A percentile compares a stretch with the other conserved stretches of the same genome.
Conservation (phyloP, 2,797 vertebrate species). For the Lepus oiostolus region DNA sequence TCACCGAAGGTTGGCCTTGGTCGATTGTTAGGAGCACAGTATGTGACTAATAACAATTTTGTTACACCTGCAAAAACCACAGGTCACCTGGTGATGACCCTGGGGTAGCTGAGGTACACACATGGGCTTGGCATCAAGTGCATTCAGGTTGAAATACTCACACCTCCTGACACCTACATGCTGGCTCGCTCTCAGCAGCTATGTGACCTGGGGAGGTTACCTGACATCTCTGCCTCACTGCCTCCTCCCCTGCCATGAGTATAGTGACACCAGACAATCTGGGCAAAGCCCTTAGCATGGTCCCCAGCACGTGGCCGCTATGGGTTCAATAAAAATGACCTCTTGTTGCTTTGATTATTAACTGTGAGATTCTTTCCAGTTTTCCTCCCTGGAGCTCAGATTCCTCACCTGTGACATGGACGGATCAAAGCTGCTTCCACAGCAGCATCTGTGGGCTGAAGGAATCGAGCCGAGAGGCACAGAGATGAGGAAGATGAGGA, state of each 20-base stretch:
- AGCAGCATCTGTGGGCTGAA: background rate
- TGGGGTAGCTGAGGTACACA: too few relatives aligned
- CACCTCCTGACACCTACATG: background rate
- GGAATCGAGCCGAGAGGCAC: background rate
- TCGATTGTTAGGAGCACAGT: background rate
- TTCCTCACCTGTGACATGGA: background rate
- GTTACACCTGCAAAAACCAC: background rate
- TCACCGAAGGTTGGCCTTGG: background rate
- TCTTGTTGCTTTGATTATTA: background rate
- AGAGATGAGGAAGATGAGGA: too few relatives aligned
- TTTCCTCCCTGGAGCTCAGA: constrained; percentile 20
- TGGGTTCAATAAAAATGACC: background rate
- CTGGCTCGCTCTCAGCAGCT: background rate
- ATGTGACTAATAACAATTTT: background rate
- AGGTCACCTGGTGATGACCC: background rate
- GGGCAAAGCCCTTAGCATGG: background rate
- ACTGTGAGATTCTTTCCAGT: background rate
- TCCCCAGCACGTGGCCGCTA: background rate
- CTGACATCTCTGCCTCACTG: background rate
- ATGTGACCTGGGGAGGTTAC: background rate
- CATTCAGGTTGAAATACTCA: background rate
- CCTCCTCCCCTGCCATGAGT: background rate
- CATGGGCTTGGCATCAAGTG: background rate
- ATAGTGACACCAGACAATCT: background rate
- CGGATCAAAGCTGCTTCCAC: background rate